Evolutionary conservation across 1,140 invertebrate genomes (phyloP).

Genomic region (Bombyx mandarina): DNA sequence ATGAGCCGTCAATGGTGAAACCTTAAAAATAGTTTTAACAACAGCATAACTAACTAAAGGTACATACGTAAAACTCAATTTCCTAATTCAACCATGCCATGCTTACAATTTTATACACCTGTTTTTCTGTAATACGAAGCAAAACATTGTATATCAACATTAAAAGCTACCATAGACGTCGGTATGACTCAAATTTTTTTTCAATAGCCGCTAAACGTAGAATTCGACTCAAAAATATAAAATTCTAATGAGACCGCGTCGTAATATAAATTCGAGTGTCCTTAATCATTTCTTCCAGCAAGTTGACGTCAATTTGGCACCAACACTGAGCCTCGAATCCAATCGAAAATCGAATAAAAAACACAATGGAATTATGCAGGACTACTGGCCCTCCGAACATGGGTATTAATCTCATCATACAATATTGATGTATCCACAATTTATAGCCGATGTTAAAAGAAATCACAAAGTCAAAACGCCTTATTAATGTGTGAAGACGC

Average conservation of each 20-base stretch:
- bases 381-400: constrained; percentile 63
- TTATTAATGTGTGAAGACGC: constrained; percentile 66
- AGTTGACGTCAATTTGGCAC: constrained; percentile 48
- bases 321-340: constrained; percentile 30
- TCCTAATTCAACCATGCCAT: too few species aligned
- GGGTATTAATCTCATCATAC: constrained; percentile 68
- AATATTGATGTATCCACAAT: constrained; percentile 66
- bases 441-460: constrained; percentile 49
- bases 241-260: constrained; percentile 8
- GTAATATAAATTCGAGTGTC: constrained; percentile 32
- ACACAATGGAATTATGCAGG: constrained; percentile 63
- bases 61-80: too few species aligned
- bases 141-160: too few species aligned
- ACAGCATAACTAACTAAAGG: too few species aligned
- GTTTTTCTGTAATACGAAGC: too few species aligned
- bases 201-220: background rate
- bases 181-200: background rate
- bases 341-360: constrained; percentile 46
- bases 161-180: too few species aligned
- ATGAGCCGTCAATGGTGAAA: too few species aligned
- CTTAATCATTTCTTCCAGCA: constrained; percentile 24
- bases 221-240: constrained; percentile 10
- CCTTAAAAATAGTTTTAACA: too few species aligned
- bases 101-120: too few species aligned
- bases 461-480: constrained; percentile 57